phyloP scores from a whole-genome alignment of 1,140 invertebrate species.

The Lordiphosa mommai region DNA sequence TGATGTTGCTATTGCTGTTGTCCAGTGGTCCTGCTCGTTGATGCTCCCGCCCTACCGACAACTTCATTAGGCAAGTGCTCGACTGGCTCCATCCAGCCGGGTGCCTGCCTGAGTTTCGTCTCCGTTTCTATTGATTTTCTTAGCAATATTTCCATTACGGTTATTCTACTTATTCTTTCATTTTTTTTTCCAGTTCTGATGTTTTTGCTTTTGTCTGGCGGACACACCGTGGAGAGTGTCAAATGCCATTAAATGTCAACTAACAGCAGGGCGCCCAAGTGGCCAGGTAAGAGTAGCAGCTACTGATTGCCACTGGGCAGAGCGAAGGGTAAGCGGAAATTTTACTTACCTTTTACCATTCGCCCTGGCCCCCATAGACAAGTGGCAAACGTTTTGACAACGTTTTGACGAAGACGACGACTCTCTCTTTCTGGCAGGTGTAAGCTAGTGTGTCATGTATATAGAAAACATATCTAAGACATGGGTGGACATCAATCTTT shows the following conservation, averaged over 20 bases:
- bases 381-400: constrained; percentile 57
- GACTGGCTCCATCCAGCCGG: constrained; percentile 22
- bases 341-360: constrained; percentile 50
- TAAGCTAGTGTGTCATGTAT: constrained; percentile 41
- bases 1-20: constrained; percentile 33
- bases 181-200: constrained; percentile 26
- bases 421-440: constrained; percentile 32
- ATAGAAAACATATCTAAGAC: constrained; percentile 2
- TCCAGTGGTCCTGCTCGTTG: constrained; percentile 4
- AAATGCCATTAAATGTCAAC: constrained; percentile 73
- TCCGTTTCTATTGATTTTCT: constrained; percentile 51
- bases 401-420: constrained; percentile 40
- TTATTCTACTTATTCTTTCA: constrained; percentile 9
- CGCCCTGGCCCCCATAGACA: constrained; percentile 28
- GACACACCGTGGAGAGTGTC: constrained; percentile 49
- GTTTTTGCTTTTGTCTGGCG: constrained; percentile 47
- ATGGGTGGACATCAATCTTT: not conserved
- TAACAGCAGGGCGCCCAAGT: constrained; percentile 54
- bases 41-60: constrained; percentile 15
- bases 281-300: constrained; percentile 50
- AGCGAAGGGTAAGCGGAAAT: constrained; percentile 37
- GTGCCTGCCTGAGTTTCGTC: constrained; percentile 9
- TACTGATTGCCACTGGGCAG: constrained; percentile 54
- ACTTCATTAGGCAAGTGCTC: constrained; percentile 54
- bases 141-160: constrained; percentile 47